Base-by-base conservation (phyloP, 2,113 vertebrate species). In the Ophiodon elongatus region DNA sequence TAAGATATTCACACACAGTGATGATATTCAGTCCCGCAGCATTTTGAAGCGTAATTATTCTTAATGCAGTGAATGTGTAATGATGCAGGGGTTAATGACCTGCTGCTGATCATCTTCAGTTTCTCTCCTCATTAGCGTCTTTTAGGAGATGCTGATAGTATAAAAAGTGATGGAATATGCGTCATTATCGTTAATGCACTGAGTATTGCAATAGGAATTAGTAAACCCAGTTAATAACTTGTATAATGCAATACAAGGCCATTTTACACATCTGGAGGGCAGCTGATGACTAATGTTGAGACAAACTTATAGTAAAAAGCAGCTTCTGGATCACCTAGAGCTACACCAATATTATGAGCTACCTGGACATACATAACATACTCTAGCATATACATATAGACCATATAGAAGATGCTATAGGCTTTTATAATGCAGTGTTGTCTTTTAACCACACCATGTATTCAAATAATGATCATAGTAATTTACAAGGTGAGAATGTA, bases 71-170 rank as follows among this genome's bases (percentile, higher is more conserved):
- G 45, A 71, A 25, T 59, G 82, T 82, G 63, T 86, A 91, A 83
- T 83, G 91, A 86, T 15, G 60, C 82, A 62, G 72, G 57, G 72
- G 27, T 65, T 76, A 85, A 87, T 69, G 69, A 84, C 68, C 75
- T 66, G 33, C 64, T 47, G 71, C 67, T 75, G 62, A 82, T 89
- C 72, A 74, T 78, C 76, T 27, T n/a, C 81, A 29, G 8, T 66
- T 35, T 71, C 47, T 72, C 50, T 70, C 43, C 65, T 86, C 85
- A 82, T 92, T 85, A 88, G 50, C 67, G 39, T 52, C 27, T 76
- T 50, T 57, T 25, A 75, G 56, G 43, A 86, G 62, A 79, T 52
- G 37, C 63, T 78, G 35, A 74, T 47, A 31, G 69, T 70, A 76
- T 81, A 73, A 85, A 80, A 88, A 60, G 29, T 45, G 37, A 80